Evolutionary conservation across 2,113 vertebrate species (phyloP), one percentile per base, ranked within the genome.

Genomic region (Cephalopholis sonnerati): DNA sequence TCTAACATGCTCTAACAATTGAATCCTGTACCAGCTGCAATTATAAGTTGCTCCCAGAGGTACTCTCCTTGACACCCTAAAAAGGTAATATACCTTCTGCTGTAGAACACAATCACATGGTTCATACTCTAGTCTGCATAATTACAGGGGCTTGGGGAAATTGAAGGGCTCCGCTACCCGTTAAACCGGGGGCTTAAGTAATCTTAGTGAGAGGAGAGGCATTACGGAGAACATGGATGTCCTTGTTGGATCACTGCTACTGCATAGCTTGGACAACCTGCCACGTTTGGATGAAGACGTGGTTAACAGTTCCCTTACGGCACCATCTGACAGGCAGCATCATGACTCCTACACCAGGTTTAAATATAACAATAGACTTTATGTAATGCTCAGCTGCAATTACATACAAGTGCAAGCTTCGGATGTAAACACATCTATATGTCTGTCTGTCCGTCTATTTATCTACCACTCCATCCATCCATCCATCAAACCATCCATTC

Each of bases 141-240:
- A 95, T 95, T 94, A 92, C 79, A 84, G 62, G 75, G 79, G 86
- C 87, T 82, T 79, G 88, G 87, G 88, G 92, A 89, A 87, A 90
- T 81, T 81, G 84, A 92, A 82, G 81, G 84, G 88, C 82, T 87
- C 61, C n/a, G 18, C 72, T 88, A 74, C 67, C 74, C 71, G 77
- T 89, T 89, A 89, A 91, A 83, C 81, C 41, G 67, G 66, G 80
- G 71, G 85, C 86, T 93, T 88, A 87, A 93, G 84, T 90, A 84
- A 93, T 93, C 83, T 74, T 86, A 78, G 70, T 68, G 82, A 79
- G 86, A 87, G 66, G 62, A 74, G 64, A 84, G 69, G 84, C 58
- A 75, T 90, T 91, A 85, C 51, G 61, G 59, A 44, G 74, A 92
- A 89, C 88, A 86, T 58, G 79, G 65, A 66, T 58, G 84, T 87